Conservation (phyloP, 1,140 invertebrate genomes). For the Dendrolimus kikuchii region DNA sequence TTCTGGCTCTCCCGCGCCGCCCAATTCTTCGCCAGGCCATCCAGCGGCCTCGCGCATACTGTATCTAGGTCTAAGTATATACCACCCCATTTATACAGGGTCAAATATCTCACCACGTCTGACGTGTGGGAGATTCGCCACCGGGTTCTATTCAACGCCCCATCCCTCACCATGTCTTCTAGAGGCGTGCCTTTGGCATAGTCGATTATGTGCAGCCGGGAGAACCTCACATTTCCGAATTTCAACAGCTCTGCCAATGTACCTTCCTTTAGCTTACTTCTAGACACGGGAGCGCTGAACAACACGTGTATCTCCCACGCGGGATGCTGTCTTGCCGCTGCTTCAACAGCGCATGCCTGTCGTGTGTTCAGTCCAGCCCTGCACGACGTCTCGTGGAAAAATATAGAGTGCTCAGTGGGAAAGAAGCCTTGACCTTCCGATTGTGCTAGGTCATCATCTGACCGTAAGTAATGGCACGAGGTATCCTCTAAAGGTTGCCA, state of each 20-base stretch:
- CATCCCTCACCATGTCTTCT: constrained; percentile 29
- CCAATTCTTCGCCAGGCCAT: constrained; percentile 75
- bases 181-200: constrained; percentile 24
- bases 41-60: constrained; percentile 76
- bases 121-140: constrained; percentile 77
- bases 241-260: constrained; percentile 39
- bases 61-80: constrained; percentile 86
- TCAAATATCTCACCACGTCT: constrained; percentile 80
- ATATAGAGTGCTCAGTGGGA: constrained; percentile 53
- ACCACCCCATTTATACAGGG: constrained; percentile 84
- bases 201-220: constrained; percentile 64
- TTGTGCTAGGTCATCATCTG: too few relatives aligned
- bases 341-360: constrained; percentile 76
- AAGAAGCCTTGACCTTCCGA: constrained; percentile 8
- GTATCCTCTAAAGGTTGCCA: too few relatives aligned
- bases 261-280: constrained; percentile 9
- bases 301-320: constrained; percentile 67
- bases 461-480: too few relatives aligned
- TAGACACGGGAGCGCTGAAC: constrained; percentile 49
- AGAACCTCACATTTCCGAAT: constrained; percentile 75
- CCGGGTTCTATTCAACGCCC: constrained; percentile 69
- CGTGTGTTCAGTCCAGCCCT: constrained; percentile 51
- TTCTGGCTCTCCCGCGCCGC: constrained; percentile 76
- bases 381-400: constrained; percentile 76
- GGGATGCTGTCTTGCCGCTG: constrained; percentile 73